Evolutionary conservation across 2,113 vertebrate species (phyloP).

Genomic region (Hirundichthys speculiger): DNA sequence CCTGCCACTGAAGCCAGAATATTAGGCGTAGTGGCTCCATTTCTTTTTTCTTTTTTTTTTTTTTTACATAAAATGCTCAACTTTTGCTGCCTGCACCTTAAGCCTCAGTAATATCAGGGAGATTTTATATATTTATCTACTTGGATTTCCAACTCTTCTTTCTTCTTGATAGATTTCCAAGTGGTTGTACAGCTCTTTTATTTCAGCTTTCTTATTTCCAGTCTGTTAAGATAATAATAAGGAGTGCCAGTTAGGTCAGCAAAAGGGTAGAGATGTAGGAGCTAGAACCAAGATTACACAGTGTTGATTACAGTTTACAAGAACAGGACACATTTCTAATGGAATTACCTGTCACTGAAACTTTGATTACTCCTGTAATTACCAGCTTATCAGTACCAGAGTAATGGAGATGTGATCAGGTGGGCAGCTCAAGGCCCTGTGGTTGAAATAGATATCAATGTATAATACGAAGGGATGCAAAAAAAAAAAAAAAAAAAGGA

Average conservation of each 20-base stretch:
- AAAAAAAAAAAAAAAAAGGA: constrained; percentile 6
- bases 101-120: neutral
- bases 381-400: constrained; percentile 51
- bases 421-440: constrained; percentile 23
- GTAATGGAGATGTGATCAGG: constrained; percentile 55
- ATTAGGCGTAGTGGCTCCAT: constrained; percentile 38
- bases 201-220: constrained; percentile 9
- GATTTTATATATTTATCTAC: constrained; percentile 6
- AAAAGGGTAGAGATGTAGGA: constrained; percentile 33
- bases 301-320: constrained; percentile 58
- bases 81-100: constrained; percentile 5
- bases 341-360: constrained; percentile 73
- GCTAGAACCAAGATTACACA: constrained; percentile 45
- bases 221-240: constrained; percentile 25
- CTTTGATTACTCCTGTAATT: constrained; percentile 68
- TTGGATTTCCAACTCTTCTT: neutral
- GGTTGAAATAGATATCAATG: constrained; percentile 24
- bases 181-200: constrained; percentile 18
- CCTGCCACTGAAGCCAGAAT: constrained; percentile 27
- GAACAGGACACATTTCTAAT: constrained; percentile 58
- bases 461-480: neutral
- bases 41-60: too few relatives aligned
- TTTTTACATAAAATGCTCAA: constrained; percentile 20
- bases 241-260: constrained; percentile 29
- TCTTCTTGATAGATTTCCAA: constrained; percentile 5